Evolutionary conservation across 2,797 vertebrate species (phyloP).

Genomic region (Ambastaia sidthimunki): DNA sequence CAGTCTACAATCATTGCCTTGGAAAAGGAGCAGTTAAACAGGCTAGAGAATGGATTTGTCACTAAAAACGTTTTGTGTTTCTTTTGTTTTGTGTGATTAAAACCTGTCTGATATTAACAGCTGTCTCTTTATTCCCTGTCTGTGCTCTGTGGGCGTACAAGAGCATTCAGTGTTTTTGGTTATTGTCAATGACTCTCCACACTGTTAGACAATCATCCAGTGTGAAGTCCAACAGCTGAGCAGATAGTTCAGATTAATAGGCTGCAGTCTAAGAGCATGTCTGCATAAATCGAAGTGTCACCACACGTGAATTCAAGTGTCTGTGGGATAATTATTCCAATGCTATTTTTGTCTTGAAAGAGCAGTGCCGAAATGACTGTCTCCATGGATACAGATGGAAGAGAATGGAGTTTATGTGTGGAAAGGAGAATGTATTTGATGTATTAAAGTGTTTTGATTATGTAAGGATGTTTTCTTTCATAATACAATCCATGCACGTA

Average conservation of each 20-base stretch:
- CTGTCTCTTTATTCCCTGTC: background rate
- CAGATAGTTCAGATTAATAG: conserved; percentile 32
- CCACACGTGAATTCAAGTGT: conserved; percentile 39
- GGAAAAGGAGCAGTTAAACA: conserved; percentile 77
- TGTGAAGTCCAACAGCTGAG: conserved; percentile 19
- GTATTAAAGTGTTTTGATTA: conserved; percentile 26
- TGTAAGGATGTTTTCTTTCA: conserved; percentile 31
- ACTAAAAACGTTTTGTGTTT: conserved; percentile 56
- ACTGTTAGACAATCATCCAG: background rate
- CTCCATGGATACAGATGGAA: conserved; percentile 47
- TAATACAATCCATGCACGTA: background rate
- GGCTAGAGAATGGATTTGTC: conserved; percentile 67
- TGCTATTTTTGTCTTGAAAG: conserved; percentile 44
- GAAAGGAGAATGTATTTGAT: conserved; percentile 14
- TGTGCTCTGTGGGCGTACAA: background rate
- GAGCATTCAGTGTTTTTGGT: background rate
- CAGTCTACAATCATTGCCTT: conserved; percentile 79
- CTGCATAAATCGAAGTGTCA: conserved; percentile 16
- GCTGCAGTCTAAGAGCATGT: conserved; percentile 10
- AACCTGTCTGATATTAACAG: conserved; percentile 48
- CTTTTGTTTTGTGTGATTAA: conserved; percentile 60
- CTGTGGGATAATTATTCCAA: conserved; percentile 37
- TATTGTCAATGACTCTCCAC: background rate
- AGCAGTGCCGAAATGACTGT: conserved; percentile 21
- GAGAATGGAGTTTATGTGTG: background rate